A percentile compares a stretch with the other conserved stretches of the same genome.
Conservation (phyloP, 2,797 vertebrate species). For the Hydrophis major region DNA sequence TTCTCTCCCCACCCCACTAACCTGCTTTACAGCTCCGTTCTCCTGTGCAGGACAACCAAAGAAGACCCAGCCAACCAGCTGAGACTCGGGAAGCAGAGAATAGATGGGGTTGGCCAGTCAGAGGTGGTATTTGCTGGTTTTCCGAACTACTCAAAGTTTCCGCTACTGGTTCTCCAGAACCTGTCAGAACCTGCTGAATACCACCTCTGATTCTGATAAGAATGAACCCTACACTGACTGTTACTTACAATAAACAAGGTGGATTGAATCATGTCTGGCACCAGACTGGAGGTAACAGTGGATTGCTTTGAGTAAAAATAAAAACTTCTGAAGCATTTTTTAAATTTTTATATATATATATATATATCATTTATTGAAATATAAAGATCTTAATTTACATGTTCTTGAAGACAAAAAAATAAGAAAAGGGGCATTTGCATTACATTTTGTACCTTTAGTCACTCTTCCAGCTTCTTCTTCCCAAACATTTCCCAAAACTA, state of each 20-base stretch:
- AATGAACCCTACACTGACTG: too few species aligned
- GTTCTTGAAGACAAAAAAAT: slow-evolving; percentile 66
- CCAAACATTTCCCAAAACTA: slow-evolving; percentile 71
- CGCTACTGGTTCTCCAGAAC: too few species aligned
- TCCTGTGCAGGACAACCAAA: too few species aligned
- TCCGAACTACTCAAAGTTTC: too few species aligned
- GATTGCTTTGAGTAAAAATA: slow-evolving; percentile 51
- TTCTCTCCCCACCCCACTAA: too few species aligned
- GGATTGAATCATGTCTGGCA: not conserved
- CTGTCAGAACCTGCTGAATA: too few species aligned
- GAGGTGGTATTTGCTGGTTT: too few species aligned
- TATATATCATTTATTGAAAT: slow-evolving; percentile 98
- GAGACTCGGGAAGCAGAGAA: too few species aligned
- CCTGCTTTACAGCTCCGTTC: too few species aligned
- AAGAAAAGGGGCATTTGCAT: slow-evolving; percentile 63
- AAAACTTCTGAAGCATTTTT: slow-evolving; percentile 60
- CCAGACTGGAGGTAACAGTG: not conserved
- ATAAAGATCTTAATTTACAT: slow-evolving; percentile 97
- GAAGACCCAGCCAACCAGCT: too few species aligned
- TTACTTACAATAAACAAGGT: not conserved
- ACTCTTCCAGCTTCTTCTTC: slow-evolving; percentile 56
- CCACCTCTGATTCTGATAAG: too few species aligned
- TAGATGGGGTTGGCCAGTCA: too few species aligned
- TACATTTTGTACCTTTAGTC: slow-evolving; percentile 59
- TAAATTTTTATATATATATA: slow-evolving; percentile 76